These are phyloP conservation scores for Drosophila ambigua DNA, from an alignment of 1,140 invertebrate genomes.

Conservation along the genomic window DNA sequence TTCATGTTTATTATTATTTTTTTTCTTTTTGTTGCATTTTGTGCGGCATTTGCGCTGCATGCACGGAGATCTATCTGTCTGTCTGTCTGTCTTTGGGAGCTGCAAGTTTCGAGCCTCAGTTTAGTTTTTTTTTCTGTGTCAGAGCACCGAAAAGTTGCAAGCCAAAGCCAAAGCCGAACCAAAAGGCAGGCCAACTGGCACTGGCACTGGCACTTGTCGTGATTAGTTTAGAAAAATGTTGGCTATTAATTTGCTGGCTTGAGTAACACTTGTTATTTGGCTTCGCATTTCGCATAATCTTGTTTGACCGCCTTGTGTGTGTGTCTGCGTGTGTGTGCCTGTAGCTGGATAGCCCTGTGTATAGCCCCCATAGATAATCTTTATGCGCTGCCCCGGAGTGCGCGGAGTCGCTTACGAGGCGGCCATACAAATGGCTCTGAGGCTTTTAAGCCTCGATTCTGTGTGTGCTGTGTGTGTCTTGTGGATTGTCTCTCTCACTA, in stretches of 20 bases:
- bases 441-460: constrained; percentile 10
- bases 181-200: too few relatives aligned
- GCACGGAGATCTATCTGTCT: constrained; percentile 43
- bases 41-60: constrained; percentile 39
- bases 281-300: constrained; percentile 59
- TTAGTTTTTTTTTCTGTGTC: constrained; percentile 42
- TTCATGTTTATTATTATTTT: constrained; percentile 39
- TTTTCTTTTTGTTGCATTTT: constrained; percentile 38
- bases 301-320: constrained; percentile 52
- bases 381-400: constrained; percentile 12
- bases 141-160: background rate
- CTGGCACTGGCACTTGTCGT: constrained; percentile 48
- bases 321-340: constrained; percentile 20
- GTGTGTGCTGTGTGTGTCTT: constrained; percentile 25
- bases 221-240: constrained; percentile 69
- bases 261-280: constrained; percentile 68
- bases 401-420: constrained; percentile 4
- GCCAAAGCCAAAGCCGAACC: constrained; percentile 25
- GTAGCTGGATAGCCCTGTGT: background rate
- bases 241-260: constrained; percentile 68
- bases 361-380: constrained; percentile 53
- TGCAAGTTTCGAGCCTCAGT: constrained; percentile 1
- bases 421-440: constrained; percentile 44
- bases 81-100: constrained; percentile 14
- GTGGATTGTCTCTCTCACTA: constrained; percentile 15